phyloP scores from a whole-genome alignment of 2,797 vertebrate species.

The Ctenopoma kingsleyae region DNA sequence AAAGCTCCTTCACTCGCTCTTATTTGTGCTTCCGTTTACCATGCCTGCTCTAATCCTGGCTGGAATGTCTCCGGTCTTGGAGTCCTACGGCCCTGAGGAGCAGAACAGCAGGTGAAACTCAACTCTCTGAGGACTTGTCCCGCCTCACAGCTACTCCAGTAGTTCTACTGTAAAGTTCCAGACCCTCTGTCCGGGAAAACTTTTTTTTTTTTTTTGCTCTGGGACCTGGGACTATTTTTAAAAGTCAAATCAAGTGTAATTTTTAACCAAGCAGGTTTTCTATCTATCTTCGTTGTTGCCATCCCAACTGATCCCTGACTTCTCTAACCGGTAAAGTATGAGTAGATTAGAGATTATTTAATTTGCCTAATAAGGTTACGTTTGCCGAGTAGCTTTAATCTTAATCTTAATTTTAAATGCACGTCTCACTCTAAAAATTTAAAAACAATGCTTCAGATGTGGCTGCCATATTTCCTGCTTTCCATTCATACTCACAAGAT shows the following conservation, averaged over 20 bases:
- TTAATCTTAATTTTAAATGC: too few species aligned
- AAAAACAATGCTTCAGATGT: slow-evolving; percentile 23
- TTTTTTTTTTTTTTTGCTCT: slow-evolving; percentile 11
- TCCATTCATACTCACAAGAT: not conserved
- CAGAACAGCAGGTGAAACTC: slow-evolving; percentile 80
- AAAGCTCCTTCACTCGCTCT: slow-evolving; percentile 26
- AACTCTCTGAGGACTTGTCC: slow-evolving; percentile 62
- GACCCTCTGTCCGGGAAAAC: slow-evolving; percentile 4
- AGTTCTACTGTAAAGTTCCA: slow-evolving; percentile 39
- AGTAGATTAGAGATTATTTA: slow-evolving; percentile 48
- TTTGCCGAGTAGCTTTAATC: slow-evolving; percentile 36
- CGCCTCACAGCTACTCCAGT: slow-evolving; percentile 44
- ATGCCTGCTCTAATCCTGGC: slow-evolving; percentile 75
- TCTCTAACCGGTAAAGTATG: slow-evolving; percentile 23
- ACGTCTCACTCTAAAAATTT: slow-evolving; percentile 17
- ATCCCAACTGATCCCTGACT: not conserved
- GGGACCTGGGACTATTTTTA: not conserved
- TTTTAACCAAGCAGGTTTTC: slow-evolving; percentile 19
- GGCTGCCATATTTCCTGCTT: slow-evolving; percentile 36
- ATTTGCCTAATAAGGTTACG: slow-evolving; percentile 44
- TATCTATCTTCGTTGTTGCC: slow-evolving; percentile 1
- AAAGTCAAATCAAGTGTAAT: too few species aligned
- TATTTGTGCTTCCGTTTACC: slow-evolving; percentile 76
- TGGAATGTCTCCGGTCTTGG: slow-evolving; percentile 78
- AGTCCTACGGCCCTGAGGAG: slow-evolving; percentile 61